Base-by-base conservation (phyloP, 2,888 invertebrate genomes). In the Luffia ferchaultella region DNA sequence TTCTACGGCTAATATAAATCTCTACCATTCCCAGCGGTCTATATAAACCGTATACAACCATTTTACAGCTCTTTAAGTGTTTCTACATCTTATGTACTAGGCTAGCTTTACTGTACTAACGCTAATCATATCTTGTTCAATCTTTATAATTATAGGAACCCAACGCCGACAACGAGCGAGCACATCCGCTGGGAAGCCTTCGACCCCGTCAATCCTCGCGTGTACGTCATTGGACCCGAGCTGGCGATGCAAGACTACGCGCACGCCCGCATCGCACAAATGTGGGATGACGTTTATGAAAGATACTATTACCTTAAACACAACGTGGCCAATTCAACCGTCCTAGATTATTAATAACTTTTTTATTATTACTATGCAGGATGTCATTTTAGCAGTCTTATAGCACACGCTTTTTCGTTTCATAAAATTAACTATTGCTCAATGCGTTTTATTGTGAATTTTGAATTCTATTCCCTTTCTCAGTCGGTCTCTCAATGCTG, bases 281-380 rank as follows among this genome's bases (percentile, higher is more conserved):
- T 73, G 60, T 82, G 82, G 82, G 70, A 75, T 48, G 68, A 72
- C 16, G 61, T 80, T 42, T 82, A 77, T 56, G 70, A 78, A n/a
- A 74, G 71, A 55, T 73, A 69, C 55, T 76, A 76, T 54, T 73
- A 72, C 52, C 58, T 30, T 18, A 3, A 18, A 20, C 20, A 30
- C 12, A 12, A 30, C 12, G 5, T 3, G 12, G 30, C 3, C 30
- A 12, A 3, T 30, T 7, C 30, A 30, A 30, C 5, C 12, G 3
- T 30, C 12, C 3, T 3, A 3, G 12, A 30, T 30, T 7, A 30
- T 30, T 30, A 12, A 30, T 7, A 7, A 30, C 30, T 12, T 30
- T 7, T 7, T 30, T 30, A 30, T 30, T 30, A 30, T 7, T 30
- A 30, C 57, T 16, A 65, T 63, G 48, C 62, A 65, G 45, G 53